phyloP scores from a whole-genome alignment of 2,113 vertebrate species.

The Heteronetta atricapilla region DNA sequence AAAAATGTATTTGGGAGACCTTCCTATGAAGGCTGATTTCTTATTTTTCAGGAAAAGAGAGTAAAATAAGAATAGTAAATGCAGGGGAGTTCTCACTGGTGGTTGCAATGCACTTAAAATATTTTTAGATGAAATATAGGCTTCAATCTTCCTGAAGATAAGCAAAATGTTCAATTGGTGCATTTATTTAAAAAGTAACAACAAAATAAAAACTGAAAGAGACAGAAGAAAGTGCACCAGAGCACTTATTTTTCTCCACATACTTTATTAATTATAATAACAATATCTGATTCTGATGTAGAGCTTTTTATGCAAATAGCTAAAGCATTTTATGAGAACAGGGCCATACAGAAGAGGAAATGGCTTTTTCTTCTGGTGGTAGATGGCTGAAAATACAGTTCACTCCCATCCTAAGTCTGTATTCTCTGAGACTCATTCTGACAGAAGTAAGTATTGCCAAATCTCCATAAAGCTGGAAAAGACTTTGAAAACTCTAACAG shows the following conservation, averaged over 20 bases:
- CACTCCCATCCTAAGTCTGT: background rate
- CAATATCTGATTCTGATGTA: background rate
- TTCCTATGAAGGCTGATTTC: background rate
- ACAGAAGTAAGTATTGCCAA: background rate
- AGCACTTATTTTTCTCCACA: background rate
- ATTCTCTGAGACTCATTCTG: background rate
- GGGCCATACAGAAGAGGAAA: background rate
- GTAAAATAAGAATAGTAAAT: background rate
- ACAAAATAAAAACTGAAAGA: background rate
- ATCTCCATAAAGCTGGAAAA: background rate
- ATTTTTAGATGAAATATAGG: background rate
- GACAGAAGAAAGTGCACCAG: background rate
- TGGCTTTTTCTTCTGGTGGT: background rate
- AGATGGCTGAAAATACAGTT: background rate
- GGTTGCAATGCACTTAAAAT: background rate
- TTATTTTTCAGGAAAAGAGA: background rate
- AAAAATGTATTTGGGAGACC: background rate
- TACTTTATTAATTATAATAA: background rate
- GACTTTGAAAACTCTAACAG: background rate
- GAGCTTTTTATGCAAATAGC: background rate
- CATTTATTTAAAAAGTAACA: background rate
- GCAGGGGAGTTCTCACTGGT: background rate
- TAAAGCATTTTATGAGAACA: background rate
- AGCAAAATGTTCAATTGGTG: background rate
- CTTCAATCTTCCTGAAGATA: background rate